Evolutionary conservation across 2,113 vertebrate genomes (phyloP).

Genomic region (Chauna torquata): DNA sequence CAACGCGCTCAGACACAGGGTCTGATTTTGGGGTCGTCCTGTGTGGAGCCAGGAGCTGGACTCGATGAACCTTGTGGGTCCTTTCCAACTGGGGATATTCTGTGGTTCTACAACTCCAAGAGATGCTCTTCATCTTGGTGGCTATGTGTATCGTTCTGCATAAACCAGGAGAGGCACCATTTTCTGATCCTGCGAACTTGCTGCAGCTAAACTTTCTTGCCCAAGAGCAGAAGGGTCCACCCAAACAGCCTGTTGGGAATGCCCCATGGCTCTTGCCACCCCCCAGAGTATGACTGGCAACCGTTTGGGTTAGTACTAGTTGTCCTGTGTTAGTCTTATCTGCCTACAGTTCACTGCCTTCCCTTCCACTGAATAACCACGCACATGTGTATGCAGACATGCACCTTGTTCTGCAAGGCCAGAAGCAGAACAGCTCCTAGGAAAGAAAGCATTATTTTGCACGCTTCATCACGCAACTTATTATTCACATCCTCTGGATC

Average conservation of each 20-base stretch:
- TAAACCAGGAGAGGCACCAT: background rate
- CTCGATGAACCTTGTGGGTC: no score
- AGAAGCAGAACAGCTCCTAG: background rate
- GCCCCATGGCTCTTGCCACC: background rate
- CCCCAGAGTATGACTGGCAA: background rate
- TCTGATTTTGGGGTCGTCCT: no score
- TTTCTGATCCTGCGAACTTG: background rate
- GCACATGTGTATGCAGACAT: rapidly evolving
- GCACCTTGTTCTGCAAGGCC: background rate
- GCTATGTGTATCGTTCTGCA: no score
- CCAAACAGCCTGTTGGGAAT: background rate
- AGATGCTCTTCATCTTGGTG: background rate
- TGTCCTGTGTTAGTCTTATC: background rate
- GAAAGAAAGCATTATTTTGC: background rate
- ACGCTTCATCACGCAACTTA: background rate
- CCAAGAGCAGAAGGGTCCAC: background rate
- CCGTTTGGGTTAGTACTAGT: background rate
- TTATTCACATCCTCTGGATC: background rate
- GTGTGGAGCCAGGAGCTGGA: no score
- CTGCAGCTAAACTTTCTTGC: background rate
- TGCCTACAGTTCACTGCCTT: background rate
- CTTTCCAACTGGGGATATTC: no score
- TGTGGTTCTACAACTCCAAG: background rate
- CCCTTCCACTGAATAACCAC: background rate
- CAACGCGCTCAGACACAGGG: background rate